Base-by-base conservation (phyloP, 1,140 invertebrate genomes). In the Pararge aegeria region DNA sequence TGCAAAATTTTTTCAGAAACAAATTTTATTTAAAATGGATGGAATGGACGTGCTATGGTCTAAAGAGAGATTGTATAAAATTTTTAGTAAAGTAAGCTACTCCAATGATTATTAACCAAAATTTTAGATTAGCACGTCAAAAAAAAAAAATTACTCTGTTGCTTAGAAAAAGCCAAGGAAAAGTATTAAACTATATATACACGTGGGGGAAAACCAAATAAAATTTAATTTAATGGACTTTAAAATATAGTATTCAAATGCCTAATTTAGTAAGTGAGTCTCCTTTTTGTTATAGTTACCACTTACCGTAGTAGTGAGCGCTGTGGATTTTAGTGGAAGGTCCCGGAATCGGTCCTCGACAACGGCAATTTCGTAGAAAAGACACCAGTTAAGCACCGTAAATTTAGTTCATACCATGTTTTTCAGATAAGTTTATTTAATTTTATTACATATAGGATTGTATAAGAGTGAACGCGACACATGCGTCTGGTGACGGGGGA, bases 401-500 rank as follows among this genome's bases (percentile, higher is more conserved):
- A n/a, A n/a, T n/a, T n/a, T n/a, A n/a, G n/a, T n/a, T n/a, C n/a
- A n/a, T n/a, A n/a, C n/a, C n/a, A n/a, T n/a, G n/a, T n/a, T n/a
- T n/a, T n/a, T n/a, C n/a, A n/a, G n/a, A n/a, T n/a, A n/a, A n/a
- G n/a, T n/a, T n/a, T n/a, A n/a, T n/a, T n/a, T n/a, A n/a, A n/a
- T n/a, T n/a, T n/a, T n/a, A n/a, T n/a, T n/a, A n/a, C n/a, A n/a
- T n/a, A n/a, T n/a, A 76, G 73, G 68, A 70, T 46, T 71, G 68
- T 1, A 50, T 73, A 37, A 37, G 50, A 42, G 13, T 71, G 27
- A 61, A 62, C 6, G 61, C 64, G 30, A 58, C 64, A 2, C 64
- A 78, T 12, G 78, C 76, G 3, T 78, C 80, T 1, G 76, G 80
- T 0, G 78, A 79, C 46, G 67, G 70, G 2, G 57, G 53, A 0